phyloP scores from a whole-genome alignment of 2,888 invertebrate genomes.

The Volucella zonaria region DNA sequence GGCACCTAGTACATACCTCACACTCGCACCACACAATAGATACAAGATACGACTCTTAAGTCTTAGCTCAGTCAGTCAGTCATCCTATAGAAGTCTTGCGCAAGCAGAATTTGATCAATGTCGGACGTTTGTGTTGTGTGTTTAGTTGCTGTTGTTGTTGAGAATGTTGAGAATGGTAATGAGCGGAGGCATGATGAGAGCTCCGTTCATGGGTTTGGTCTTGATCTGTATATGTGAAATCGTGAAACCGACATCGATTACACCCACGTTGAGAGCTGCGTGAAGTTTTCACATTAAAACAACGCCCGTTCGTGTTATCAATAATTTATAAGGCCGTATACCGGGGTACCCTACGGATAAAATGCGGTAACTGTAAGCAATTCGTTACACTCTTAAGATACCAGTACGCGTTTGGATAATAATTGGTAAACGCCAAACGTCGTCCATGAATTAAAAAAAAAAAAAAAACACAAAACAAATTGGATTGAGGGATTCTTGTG shows the following conservation, averaged over 20 bases:
- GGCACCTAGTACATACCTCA: constrained; percentile 4
- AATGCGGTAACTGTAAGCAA: constrained; percentile 54
- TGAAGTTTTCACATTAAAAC: constrained; percentile 66
- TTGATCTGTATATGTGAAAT: constrained; percentile 9
- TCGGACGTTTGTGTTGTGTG: constrained; percentile 32
- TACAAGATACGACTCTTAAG: constrained; percentile 14
- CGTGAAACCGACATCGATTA: constrained; percentile 57
- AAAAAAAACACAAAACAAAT: no score
- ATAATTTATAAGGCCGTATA: constrained; percentile 66
- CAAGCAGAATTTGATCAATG: constrained; percentile 44
- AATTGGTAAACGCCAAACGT: constrained; percentile 63
- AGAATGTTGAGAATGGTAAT: constrained; percentile 36
- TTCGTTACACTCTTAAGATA: constrained; percentile 46
- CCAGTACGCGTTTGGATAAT: constrained; percentile 34
- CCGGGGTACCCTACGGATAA: no score
- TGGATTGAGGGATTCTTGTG: neutral
- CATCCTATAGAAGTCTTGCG: constrained; percentile 29
- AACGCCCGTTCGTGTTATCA: constrained; percentile 69
- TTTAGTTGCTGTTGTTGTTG: constrained; percentile 1
- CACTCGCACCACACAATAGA: constrained; percentile 21
- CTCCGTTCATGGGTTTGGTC: constrained; percentile 19
- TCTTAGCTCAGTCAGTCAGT: constrained; percentile 1
- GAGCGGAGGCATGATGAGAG: constrained; percentile 6
- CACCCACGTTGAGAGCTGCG: constrained; percentile 61
- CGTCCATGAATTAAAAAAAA: constrained; percentile 30